Base-by-base conservation (phyloP, 2,888 invertebrate species). In the Hirtodrosophila duncani region DNA sequence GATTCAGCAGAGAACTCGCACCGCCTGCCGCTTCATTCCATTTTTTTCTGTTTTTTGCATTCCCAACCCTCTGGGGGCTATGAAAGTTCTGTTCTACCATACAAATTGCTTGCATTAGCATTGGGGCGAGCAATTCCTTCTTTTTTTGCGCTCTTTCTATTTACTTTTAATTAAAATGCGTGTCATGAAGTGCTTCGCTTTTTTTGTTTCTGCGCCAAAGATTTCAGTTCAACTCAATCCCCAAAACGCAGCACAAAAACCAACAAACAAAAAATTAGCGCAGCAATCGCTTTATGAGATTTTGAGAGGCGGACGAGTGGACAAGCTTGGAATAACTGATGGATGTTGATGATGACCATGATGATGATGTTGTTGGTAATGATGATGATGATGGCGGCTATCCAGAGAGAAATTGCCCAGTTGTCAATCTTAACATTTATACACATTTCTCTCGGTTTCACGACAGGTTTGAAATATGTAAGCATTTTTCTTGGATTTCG, bases 141-240 rank as follows among this genome's bases (percentile, higher is more conserved):
- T 37, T 31, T 46, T 23, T 23, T 41, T 46, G 34, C 33, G 31
- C 48, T 62, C 58, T 60, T 57, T 48, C 39, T 75, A 78, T 75
- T 75, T 75, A 61, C 70, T 81, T 72, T 81, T 81, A 75, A 75
- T 75, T 75, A 75, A 75, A 75, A 75, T 75, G 81, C 75, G 75
- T 74, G 79, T 78, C 81, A 75, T 65, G 75, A 45, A 67, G 27
- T 51, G 59, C 58, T 55, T 50, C 13, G 29, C 21, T 37, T 36
- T 41, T 42, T 49, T 30, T 36, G 23, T 30, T 52, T 62, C 24
- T 38, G 56, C 18, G 36, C 51, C 38, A 49, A 56, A 77, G 78
- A 68, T 69, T 74, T 36, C 16, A 62, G 21, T 8, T 7, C 23
- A 5, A 14, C n/a, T n/a, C n/a, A n/a, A n/a, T n/a, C n/a, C n/a